Evolutionary conservation across 1,140 invertebrate species (phyloP), one percentile per base, ranked within the genome.

Genomic region (Drosophila truncata): DNA sequence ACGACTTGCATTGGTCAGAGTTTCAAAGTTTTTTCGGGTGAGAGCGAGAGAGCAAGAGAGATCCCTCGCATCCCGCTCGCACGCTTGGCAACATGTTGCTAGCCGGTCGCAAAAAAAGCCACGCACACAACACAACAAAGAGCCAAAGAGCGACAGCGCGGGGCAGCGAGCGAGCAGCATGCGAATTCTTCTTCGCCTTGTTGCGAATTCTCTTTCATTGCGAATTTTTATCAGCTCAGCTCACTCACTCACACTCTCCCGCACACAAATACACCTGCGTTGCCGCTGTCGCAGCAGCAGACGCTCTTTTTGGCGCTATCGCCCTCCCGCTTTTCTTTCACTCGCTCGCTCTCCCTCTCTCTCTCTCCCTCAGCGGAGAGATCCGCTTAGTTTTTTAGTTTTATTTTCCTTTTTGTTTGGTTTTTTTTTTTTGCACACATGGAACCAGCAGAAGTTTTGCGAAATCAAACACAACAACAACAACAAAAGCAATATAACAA

Each of bases 141-240:
- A 60, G 8, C 20, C 61, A 27, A 31, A 44, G 7, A 60, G 20
- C 31, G 8, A 10, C n/a, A 31, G 4, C 33, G 31, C 18, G 18
- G 27, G 27, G 16, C 47, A 13, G 18, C 4, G 25, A 31, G 44
- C 37, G 54, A 27, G 54, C 31, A 35, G 44, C 41, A 46, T 59
- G 75, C 76, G 35, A 78, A 78, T 78, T 78, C 76, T 78, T 67
- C 60, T 78, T 67, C 49, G 66, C 52, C 52, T 35, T 42, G 52
- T 78, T 78, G 72, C 72, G 20, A 76, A 78, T 76, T 78, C 58
- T 64, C 59, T 62, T 65, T 61, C n/a, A 29, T 64, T 76, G 61
- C 52, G 33, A 71, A 71, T 62, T 63, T 37, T 76, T 76, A 66
- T 76, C 54, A 58, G 52, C 46, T 29, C n/a, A n/a, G n/a, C n/a